Evolutionary conservation across 2,113 vertebrate genomes (phyloP), one percentile per base, ranked within the genome.

Genomic region (Pongo pygmaeus): DNA sequence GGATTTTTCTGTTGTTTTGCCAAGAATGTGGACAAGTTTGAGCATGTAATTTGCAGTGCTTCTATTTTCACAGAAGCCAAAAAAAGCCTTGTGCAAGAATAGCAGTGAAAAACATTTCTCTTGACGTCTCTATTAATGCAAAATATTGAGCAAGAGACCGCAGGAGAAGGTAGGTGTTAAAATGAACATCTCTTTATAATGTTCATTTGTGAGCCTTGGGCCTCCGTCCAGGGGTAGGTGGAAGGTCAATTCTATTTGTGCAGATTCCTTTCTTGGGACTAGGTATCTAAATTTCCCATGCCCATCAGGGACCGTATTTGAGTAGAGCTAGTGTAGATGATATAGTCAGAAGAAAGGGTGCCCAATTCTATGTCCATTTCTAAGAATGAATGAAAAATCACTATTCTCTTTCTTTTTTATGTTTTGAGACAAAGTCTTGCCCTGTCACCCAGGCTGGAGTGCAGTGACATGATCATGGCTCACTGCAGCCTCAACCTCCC

Each of bases 11-110:
- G 22, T 97, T 52, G 91, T 83, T 97, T 94, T 85, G 97, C 97
- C 97, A 98, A 97, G 97, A 97, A 98, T 98, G 96, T 89, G 97
- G 84, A 90, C 98, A 87, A 97, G 98, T 98, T 98, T 43, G 93
- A 97, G 94, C 97, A 96, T 96, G 98, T 97, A 97, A 95, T 97
- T 96, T 35, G 0, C 80, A 89, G 52, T 72, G 96, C 93, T 97
- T 93, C 98, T 98, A 98, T 98, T 98, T 98, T 96, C 96, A 94
- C 25, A 86, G 95, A 97, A 92, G 96, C 96, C 94, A 89, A 87
- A 98, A 97, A 98, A 96, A 97, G 97, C 95, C 92, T 46, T 18
- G 78, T 80, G 96, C 75, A 92, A 97, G 97, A 97, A 97, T 97
- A 98, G 97, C 97, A 38, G 70, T 97, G 97, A 89, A 97, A 97